Conservation (phyloP, 2,797 vertebrate genomes). For the Syngnathus rostellatus region DNA sequence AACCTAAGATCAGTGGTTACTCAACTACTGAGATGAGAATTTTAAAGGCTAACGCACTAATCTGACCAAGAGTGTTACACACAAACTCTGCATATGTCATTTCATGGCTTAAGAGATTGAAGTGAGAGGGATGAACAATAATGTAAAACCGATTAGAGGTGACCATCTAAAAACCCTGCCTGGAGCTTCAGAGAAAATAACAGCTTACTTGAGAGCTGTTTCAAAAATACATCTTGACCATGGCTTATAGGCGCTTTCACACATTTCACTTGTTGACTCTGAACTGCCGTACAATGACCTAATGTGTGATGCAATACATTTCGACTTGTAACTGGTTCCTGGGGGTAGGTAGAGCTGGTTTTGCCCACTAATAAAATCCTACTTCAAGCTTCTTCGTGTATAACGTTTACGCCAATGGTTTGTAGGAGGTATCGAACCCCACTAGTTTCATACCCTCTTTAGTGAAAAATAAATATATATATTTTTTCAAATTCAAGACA, state of each 20-base stretch:
- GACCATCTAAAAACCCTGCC: constrained; percentile 34
- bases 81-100: constrained; percentile 25
- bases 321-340: constrained; percentile 21
- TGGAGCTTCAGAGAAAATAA: not conserved
- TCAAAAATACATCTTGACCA: constrained; percentile 11
- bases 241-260: constrained; percentile 51
- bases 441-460: no score
- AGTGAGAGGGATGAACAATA: constrained; percentile 35
- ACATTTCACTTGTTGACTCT: constrained; percentile 50
- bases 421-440: no score
- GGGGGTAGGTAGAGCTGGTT: constrained; percentile 7
- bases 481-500: no score
- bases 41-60: constrained; percentile 32
- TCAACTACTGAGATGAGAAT: not conserved
- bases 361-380: not conserved
- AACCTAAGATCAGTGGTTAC: not conserved
- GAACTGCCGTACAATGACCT: constrained; percentile 51
- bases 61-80: constrained; percentile 38
- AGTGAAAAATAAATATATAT: no score
- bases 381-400: not conserved
- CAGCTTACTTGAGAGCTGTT: not conserved
- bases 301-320: constrained; percentile 27
- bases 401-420: not conserved
- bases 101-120: constrained; percentile 39
- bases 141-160: constrained; percentile 38